phyloP scores from a whole-genome alignment of 2,888 invertebrate species.

The Dendrolimus houi region DNA sequence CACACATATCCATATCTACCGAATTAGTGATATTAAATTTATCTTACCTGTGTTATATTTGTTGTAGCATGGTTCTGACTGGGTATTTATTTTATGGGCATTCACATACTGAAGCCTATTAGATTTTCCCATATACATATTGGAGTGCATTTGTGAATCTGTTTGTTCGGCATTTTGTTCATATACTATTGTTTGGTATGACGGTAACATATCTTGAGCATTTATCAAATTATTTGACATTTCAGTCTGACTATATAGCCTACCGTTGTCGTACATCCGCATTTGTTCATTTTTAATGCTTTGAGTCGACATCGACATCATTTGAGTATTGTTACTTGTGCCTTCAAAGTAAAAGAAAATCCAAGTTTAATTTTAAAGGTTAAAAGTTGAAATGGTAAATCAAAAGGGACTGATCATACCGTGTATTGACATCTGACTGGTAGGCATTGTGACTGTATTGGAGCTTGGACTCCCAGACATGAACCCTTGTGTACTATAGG shows the following conservation, averaged over 20 bases:
- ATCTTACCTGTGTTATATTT: slow-evolving; percentile 51
- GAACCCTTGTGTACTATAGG: slow-evolving; percentile 48
- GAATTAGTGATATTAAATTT: too few relatives aligned
- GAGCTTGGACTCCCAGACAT: slow-evolving; percentile 34
- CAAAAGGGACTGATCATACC: slow-evolving; percentile 25
- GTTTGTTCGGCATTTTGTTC: slow-evolving; percentile 26
- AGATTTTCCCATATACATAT: slow-evolving; percentile 39
- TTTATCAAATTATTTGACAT: slow-evolving; percentile 51
- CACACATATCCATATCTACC: too few relatives aligned
- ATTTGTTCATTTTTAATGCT: slow-evolving; percentile 57
- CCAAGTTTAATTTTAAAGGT: background rate
- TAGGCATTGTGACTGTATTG: slow-evolving; percentile 50
- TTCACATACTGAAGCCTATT: slow-evolving; percentile 43
- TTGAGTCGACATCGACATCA: slow-evolving; percentile 53
- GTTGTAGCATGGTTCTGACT: slow-evolving; percentile 42
- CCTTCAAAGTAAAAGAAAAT: slow-evolving; percentile 29
- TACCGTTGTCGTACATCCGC: slow-evolving; percentile 52
- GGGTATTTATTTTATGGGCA: slow-evolving; percentile 46
- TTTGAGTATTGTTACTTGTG: slow-evolving; percentile 59
- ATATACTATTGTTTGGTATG: slow-evolving; percentile 41
- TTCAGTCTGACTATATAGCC: slow-evolving; percentile 51
- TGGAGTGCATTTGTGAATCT: slow-evolving; percentile 21
- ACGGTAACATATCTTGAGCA: slow-evolving; percentile 45
- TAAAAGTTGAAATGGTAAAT: too few relatives aligned
- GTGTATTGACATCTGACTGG: slow-evolving; percentile 65